Evolutionary conservation across 1,140 invertebrate genomes (phyloP), one percentile per base, ranked within the genome.

Genomic region (Lepidurus couesii): DNA sequence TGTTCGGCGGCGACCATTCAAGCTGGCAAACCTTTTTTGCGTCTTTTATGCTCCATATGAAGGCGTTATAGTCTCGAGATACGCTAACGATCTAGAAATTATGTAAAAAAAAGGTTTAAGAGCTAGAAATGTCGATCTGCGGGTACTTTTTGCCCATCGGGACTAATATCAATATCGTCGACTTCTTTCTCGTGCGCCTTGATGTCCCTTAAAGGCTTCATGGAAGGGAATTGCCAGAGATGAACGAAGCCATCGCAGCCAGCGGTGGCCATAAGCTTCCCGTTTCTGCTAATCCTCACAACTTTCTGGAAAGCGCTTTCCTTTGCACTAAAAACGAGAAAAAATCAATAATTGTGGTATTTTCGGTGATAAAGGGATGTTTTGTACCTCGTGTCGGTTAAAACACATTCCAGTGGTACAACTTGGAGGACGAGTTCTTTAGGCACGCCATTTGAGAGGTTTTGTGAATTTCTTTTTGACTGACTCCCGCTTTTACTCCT

Each of bases 91-190:
- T 83, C 83, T 90, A 82, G 44, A 84, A 83, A 65, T 44, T 21
- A 44, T 75, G n/a, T 24, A 79, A 42, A 75, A 75, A 13, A 34
- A 24, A 45, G 45, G 75, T 42, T 16, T 53, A n/a, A 44, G 42
- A 34, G 34, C 11, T 1, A 13, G 34, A 34, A 0, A 34, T 34
- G 34, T 34, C 34, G 34, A 3, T 34, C 11, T 34, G 10, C 9
- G 8, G 7, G 24, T 44, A 80, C 76, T 26, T 80, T 80, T 80
- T 81, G 65, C n/a, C 65, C 90, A 83, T 90, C 89, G 1, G 91
- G 90, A 86, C 91, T 94, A 83, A 98, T 92, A 86, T 97, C 95
- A 53, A 98, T 83, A 85, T 98, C 95, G 85, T 97, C 95, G 79
- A 98, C 91, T 87, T 95, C 94, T 85, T 91, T 92, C 44, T 85